Conservation (phyloP, 2,113 vertebrate species). For the Ginglymostoma cirratum region DNA sequence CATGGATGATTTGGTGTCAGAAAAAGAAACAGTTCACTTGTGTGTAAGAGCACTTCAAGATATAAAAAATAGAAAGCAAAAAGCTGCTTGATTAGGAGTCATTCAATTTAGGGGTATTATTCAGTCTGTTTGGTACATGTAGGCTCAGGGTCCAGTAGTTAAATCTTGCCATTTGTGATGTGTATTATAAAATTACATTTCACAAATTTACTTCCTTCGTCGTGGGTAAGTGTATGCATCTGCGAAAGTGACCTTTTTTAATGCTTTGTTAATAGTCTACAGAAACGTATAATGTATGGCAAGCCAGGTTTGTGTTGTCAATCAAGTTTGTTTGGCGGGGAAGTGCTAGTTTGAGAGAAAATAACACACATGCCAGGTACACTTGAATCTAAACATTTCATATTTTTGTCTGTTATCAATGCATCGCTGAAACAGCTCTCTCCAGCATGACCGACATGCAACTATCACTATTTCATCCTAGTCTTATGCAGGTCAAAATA, state of each 20-base stretch:
- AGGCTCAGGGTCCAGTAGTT: too few species aligned
- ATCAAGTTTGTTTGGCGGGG: neutral
- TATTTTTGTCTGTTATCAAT: neutral
- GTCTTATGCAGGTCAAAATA: neutral
- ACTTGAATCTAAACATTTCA: neutral
- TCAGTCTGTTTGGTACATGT: too few species aligned
- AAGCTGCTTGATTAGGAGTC: too few species aligned
- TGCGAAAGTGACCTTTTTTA: neutral
- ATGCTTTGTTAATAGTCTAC: neutral
- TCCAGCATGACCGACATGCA: neutral
- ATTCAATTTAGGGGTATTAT: neutral
- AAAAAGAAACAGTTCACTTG: too few species aligned
- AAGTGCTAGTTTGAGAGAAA: neutral
- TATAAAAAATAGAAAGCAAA: too few species aligned
- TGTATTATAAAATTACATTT: neutral
- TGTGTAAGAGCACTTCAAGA: too few species aligned
- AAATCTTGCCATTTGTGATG: too few species aligned
- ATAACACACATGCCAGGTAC: neutral
- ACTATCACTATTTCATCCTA: neutral
- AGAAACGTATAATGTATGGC: neutral
- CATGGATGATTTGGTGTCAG: too few species aligned
- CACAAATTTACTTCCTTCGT: neutral
- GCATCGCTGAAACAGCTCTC: neutral
- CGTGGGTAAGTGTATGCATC: neutral
- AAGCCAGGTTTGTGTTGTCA: neutral